Evolutionary conservation across 2,888 invertebrate genomes (phyloP).

Genomic region (Erebia palarica): DNA sequence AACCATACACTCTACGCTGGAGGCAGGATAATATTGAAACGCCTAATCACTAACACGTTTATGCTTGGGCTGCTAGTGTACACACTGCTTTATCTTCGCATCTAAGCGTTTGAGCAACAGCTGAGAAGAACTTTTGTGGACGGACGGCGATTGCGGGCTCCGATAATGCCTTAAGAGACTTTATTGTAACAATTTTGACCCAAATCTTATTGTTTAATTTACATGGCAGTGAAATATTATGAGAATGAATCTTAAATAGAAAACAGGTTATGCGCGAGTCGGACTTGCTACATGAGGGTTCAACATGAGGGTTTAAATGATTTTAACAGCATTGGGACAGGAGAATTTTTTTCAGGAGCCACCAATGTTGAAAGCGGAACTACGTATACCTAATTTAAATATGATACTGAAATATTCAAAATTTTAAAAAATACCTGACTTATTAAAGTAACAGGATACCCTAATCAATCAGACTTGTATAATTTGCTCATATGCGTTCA

Average conservation of each 20-base stretch:
- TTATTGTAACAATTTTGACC: conserved; percentile 66
- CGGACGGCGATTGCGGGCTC: conserved; percentile 54
- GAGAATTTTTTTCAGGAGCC: too few species aligned
- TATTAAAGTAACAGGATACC: too few species aligned
- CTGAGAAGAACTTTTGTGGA: conserved; percentile 17
- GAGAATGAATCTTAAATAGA: conserved; percentile 32
- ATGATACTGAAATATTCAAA: too few species aligned
- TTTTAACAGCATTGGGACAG: not conserved
- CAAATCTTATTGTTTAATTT: conserved; percentile 63
- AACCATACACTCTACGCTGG: too few species aligned
- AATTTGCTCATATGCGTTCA: too few species aligned
- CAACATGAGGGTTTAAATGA: not conserved
- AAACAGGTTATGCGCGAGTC: not conserved
- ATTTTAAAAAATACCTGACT: too few species aligned
- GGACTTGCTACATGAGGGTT: not conserved
- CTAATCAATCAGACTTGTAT: too few species aligned
- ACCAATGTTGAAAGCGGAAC: too few species aligned
- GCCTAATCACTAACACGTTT: not conserved
- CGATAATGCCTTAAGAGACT: conserved; percentile 64
- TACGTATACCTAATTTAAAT: too few species aligned
- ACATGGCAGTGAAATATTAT: conserved; percentile 60
- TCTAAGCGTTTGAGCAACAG: conserved; percentile 13
- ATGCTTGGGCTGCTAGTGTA: not conserved
- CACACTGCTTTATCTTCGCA: not conserved
- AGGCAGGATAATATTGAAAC: too few species aligned